A percentile compares a stretch with the other conserved stretches of the same genome.
These are phyloP conservation scores for Clarias platycephalus DNA, from an alignment of 2,797 vertebrate species.

Conservation along the genomic window DNA sequence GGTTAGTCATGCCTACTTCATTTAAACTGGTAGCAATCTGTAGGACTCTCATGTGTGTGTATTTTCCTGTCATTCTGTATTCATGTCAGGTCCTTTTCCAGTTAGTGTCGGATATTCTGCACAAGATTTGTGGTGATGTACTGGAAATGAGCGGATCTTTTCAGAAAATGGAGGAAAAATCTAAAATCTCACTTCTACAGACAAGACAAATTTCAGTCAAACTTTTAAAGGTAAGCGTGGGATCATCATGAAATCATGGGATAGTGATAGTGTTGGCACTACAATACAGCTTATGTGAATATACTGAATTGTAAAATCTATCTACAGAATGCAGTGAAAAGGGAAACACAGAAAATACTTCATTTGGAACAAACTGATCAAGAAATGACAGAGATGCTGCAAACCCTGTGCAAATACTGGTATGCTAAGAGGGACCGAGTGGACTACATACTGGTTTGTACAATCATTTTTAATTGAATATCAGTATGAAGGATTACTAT, in stretches of 20 bases:
- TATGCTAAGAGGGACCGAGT: conserved; percentile 60
- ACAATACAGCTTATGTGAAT: not conserved
- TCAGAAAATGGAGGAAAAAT: conserved; percentile 28
- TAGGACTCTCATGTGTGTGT: not conserved
- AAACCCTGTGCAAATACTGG: conserved; percentile 61
- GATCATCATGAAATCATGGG: not conserved
- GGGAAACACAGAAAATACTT: conserved; percentile 56
- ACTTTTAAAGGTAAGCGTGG: conserved; percentile 56
- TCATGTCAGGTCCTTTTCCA: conserved; percentile 58
- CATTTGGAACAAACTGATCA: conserved; percentile 59
- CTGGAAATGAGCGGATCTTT: conserved; percentile 15
- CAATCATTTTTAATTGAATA: not conserved
- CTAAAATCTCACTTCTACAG: conserved; percentile 40
- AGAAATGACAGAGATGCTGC: conserved; percentile 57
- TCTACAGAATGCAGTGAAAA: conserved; percentile 53
- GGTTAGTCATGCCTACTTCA: conserved; percentile 49
- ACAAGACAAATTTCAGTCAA: conserved; percentile 41
- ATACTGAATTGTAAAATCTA: conserved; percentile 16
- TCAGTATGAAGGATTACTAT: not conserved
- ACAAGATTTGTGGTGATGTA: conserved; percentile 48
- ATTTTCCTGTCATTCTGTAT: conserved; percentile 2
- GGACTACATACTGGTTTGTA: conserved; percentile 63
- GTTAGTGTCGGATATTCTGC: conserved; percentile 59
- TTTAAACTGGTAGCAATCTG: not conserved
- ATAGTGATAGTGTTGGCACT: not conserved